A percentile compares a stretch with the other conserved stretches of the same genome.
Conservation (phyloP, 1,140 invertebrate genomes). For the Pogonus chalceus region DNA sequence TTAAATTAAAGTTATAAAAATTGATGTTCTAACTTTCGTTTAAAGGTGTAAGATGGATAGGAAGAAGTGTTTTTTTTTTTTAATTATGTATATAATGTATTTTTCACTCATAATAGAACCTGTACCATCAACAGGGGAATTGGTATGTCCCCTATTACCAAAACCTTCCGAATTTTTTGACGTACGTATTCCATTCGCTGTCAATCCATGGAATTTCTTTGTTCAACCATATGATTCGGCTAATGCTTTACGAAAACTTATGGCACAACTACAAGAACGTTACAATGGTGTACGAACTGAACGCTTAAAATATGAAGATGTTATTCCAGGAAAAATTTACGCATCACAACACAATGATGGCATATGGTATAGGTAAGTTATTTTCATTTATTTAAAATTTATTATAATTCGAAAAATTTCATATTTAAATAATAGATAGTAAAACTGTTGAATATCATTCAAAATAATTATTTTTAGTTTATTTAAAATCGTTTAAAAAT, state of each 20-base stretch:
- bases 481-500: too few relatives aligned
- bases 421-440: too few relatives aligned
- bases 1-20: background rate
- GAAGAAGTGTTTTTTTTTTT: too few relatives aligned
- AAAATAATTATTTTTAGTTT: too few relatives aligned
- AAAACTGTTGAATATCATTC: too few relatives aligned
- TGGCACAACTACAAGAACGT: constrained; percentile 24
- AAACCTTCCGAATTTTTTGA: constrained; percentile 22
- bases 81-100: too few relatives aligned
- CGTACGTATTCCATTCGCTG: constrained; percentile 27
- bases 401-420: too few relatives aligned
- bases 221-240: constrained; percentile 25
- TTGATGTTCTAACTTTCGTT: background rate
- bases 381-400: background rate
- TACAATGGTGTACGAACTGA: constrained; percentile 19
- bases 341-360: constrained; percentile 30
- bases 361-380: constrained; percentile 28
- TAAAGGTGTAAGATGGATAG: too few relatives aligned
- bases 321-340: constrained; percentile 30
- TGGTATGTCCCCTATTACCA: constrained; percentile 20
- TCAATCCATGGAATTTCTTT: constrained; percentile 34
- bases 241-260: constrained; percentile 21
- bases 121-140: constrained; percentile 24
- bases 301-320: constrained; percentile 22
- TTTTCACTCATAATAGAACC: constrained; percentile 12